These are phyloP conservation scores for Drosophila borborema DNA, from an alignment of 2,888 invertebrate genomes.

Conservation along the genomic window DNA sequence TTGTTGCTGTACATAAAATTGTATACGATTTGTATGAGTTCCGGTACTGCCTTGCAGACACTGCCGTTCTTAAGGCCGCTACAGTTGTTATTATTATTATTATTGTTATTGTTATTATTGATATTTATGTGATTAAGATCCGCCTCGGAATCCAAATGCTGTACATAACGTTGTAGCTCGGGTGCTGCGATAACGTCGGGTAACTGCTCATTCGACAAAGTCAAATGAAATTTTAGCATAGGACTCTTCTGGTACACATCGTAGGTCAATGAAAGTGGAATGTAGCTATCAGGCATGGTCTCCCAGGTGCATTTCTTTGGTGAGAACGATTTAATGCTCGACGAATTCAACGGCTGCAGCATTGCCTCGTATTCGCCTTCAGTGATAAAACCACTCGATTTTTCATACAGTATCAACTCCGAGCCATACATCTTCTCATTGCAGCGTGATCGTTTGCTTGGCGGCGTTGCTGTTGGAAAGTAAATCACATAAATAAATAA, in stretches of 20 bases:
- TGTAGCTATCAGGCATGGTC: slow-evolving; percentile 87
- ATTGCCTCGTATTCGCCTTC: slow-evolving; percentile 96
- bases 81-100: slow-evolving; percentile 57
- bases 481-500: not conserved
- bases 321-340: slow-evolving; percentile 86
- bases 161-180: slow-evolving; percentile 76
- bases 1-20: slow-evolving; percentile 98
- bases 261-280: slow-evolving; percentile 86
- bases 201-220: slow-evolving; percentile 90
- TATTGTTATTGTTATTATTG: slow-evolving; percentile 56
- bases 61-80: slow-evolving; percentile 40
- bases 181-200: slow-evolving; percentile 74
- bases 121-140: slow-evolving; percentile 81
- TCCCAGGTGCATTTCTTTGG: slow-evolving; percentile 91
- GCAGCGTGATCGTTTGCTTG: slow-evolving; percentile 90
- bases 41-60: slow-evolving; percentile 69
- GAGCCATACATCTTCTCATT: slow-evolving; percentile 86
- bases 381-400: slow-evolving; percentile 93
- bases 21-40: slow-evolving; percentile 93
- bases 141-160: slow-evolving; percentile 57
- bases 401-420: slow-evolving; percentile 95
- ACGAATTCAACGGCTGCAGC: slow-evolving; percentile 89
- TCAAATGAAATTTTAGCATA: slow-evolving; percentile 92
- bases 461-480: slow-evolving; percentile 82
- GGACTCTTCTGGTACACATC: slow-evolving; percentile 93